Evolutionary conservation across 2,797 vertebrate species (phyloP).

Genomic region (Manis javanica): DNA sequence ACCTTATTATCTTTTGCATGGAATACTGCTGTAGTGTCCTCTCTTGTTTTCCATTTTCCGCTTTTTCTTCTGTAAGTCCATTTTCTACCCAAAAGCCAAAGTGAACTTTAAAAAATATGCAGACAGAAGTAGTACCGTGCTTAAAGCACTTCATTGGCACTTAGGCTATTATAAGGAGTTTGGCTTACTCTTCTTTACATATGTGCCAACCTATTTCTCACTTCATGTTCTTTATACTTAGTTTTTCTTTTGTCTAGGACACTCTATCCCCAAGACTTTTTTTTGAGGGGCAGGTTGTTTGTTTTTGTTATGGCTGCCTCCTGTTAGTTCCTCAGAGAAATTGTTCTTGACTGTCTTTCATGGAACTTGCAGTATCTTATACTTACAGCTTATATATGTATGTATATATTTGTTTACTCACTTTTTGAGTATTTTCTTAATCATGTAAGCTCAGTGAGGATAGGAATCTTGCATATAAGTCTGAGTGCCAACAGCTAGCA

Average conservation of each 20-base stretch:
- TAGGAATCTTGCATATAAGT: background rate
- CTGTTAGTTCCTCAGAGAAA: background rate
- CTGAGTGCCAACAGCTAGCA: background rate
- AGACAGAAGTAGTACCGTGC: constrained; percentile 2
- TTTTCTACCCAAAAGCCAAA: constrained; percentile 8
- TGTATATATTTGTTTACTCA: background rate
- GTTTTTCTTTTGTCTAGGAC: constrained; percentile 14
- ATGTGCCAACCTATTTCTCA: background rate
- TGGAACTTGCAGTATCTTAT: background rate
- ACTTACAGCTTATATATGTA: background rate
- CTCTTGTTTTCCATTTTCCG: background rate
- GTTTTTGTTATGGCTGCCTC: background rate
- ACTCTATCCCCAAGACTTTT: background rate
- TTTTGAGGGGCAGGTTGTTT: background rate
- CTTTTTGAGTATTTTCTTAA: background rate
- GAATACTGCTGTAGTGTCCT: background rate
- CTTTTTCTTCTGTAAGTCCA: background rate
- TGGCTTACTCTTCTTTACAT: background rate
- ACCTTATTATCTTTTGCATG: constrained; percentile 11
- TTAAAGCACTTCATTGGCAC: background rate
- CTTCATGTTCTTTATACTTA: background rate
- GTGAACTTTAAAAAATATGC: background rate
- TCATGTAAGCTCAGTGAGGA: background rate
- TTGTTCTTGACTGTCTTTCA: constrained; percentile 19
- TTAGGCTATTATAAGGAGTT: constrained; percentile 9